Evolutionary conservation across 2,113 vertebrate species (phyloP).

Genomic region (Pseudolaguvia tuberculata): DNA sequence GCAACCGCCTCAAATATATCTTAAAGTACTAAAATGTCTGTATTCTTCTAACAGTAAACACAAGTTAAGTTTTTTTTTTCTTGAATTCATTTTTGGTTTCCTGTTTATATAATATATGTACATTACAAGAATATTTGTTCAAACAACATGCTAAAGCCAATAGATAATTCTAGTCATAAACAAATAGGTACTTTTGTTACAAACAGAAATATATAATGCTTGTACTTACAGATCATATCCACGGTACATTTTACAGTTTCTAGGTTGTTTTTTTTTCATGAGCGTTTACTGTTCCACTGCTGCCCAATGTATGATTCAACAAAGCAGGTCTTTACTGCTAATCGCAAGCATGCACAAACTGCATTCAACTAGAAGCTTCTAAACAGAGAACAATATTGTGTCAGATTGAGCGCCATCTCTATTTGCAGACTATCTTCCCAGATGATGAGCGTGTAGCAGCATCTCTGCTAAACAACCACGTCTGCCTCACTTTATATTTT

Average conservation of each 20-base stretch:
- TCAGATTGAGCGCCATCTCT: not conserved
- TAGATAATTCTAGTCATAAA: constrained; percentile 18
- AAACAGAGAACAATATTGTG: constrained; percentile 39
- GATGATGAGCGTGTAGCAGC: not conserved
- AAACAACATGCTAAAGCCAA: constrained; percentile 16
- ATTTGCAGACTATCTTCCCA: not conserved
- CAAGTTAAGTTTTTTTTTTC: constrained; percentile 15
- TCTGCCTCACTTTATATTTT: not conserved
- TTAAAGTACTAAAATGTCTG: constrained; percentile 34
- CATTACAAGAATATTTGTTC: constrained; percentile 32
- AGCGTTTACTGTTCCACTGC: constrained; percentile 54
- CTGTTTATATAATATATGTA: constrained; percentile 35
- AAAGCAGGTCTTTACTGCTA: constrained; percentile 50
- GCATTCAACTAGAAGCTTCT: constrained; percentile 14
- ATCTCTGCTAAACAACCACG: not conserved
- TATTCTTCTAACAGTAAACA: constrained; percentile 34
- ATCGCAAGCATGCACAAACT: constrained; percentile 27
- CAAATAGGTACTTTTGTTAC: constrained; percentile 31
- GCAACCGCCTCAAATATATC: constrained; percentile 10
- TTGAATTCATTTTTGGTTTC: constrained; percentile 19
- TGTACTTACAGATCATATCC: constrained; percentile 37
- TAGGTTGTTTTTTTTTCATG: constrained; percentile 28
- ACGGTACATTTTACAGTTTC: constrained; percentile 25
- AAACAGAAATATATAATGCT: constrained; percentile 36
- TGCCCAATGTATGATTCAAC: constrained; percentile 47